Evolutionary conservation across 2,113 vertebrate species (phyloP).

Genomic region (Oreocharis arfaki): DNA sequence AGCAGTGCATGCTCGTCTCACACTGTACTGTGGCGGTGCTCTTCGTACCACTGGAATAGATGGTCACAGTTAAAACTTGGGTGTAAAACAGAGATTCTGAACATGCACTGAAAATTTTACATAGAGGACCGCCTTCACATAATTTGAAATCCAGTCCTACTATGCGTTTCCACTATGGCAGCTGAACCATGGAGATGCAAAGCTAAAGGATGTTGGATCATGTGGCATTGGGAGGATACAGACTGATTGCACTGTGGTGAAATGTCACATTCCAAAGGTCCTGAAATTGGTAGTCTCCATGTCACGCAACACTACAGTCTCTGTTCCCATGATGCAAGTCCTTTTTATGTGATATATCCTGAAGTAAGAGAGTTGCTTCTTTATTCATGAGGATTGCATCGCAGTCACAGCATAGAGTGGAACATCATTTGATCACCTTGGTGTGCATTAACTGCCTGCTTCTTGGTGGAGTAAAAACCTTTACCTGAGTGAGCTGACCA

Average conservation of each 20-base stretch:
- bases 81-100: constrained; percentile 18
- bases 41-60: background rate
- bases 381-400: constrained; percentile 66
- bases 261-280: constrained; percentile 75
- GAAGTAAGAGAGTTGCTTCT: constrained; percentile 62
- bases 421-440: constrained; percentile 51
- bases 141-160: constrained; percentile 27
- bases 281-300: constrained; percentile 49
- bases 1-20: background rate
- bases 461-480: constrained; percentile 34
- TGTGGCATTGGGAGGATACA: background rate
- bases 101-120: constrained; percentile 25
- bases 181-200: constrained; percentile 40
- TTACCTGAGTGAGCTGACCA: constrained; percentile 27
- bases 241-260: constrained; percentile 56
- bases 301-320: constrained; percentile 51
- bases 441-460: constrained; percentile 49
- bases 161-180: background rate
- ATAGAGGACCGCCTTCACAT: background rate
- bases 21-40: fast-evolving
- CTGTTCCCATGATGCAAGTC: constrained; percentile 58
- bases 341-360: constrained; percentile 62
- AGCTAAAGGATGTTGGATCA: constrained; percentile 16
- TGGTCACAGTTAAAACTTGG: constrained; percentile 19
- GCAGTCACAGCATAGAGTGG: background rate